Evolutionary conservation across 2,888 invertebrate species (phyloP).

Genomic region (Lagria hirta): DNA sequence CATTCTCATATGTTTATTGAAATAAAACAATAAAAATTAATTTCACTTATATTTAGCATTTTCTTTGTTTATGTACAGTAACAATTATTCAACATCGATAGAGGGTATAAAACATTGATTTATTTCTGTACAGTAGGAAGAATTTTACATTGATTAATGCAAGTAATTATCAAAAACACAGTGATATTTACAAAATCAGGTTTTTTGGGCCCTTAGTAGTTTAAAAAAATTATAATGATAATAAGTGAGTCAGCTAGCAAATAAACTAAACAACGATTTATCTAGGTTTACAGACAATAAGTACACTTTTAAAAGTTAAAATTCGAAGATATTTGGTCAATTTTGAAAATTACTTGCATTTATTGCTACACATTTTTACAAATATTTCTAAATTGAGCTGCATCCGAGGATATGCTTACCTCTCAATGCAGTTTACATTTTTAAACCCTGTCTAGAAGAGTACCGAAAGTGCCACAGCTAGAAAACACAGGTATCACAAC

Average conservation of each 20-base stretch:
- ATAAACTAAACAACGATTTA: too few relatives aligned
- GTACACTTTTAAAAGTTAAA: constrained; percentile 23
- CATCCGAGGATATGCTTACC: constrained; percentile 9
- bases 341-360: too few relatives aligned
- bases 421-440: constrained; percentile 14
- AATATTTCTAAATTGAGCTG: too few relatives aligned
- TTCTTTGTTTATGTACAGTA: constrained; percentile 31
- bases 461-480: constrained; percentile 14
- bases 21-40: constrained; percentile 1
- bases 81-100: constrained; percentile 35
- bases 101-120: constrained; percentile 46
- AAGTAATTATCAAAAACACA: too few relatives aligned
- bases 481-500: constrained; percentile 24
- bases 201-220: too few relatives aligned
- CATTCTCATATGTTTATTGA: not conserved
- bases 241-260: too few relatives aligned
- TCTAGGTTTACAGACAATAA: too few relatives aligned
- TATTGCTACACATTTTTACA: constrained; percentile 20
- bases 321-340: not conserved
- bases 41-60: constrained; percentile 3
- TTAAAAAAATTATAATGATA: too few relatives aligned
- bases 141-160: constrained; percentile 29
- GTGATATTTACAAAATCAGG: constrained; percentile 33
- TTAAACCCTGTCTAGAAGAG: constrained; percentile 19
- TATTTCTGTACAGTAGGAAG: constrained; percentile 30